Evolutionary conservation across 1,140 invertebrate species (phyloP).

Genomic region (Drosophila miranda): DNA sequence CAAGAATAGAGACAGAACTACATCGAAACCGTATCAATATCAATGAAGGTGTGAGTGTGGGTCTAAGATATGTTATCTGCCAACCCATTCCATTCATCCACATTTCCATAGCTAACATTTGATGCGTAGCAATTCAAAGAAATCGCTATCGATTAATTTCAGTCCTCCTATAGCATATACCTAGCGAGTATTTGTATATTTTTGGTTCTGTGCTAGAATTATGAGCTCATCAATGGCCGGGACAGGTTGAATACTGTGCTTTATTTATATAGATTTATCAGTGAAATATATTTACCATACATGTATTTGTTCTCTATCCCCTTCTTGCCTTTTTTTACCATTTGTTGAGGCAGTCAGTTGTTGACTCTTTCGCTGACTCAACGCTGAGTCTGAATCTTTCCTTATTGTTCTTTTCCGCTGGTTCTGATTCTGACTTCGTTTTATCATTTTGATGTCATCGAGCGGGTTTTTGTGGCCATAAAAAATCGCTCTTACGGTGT

Average conservation of each 20-base stretch:
- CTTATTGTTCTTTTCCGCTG: constrained; percentile 30
- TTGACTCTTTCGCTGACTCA: constrained; percentile 58
- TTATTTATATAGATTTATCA: constrained; percentile 37
- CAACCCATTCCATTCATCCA: not conserved
- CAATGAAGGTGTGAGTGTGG: constrained; percentile 40
- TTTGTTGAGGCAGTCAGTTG: constrained; percentile 61
- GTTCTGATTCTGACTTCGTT: constrained; percentile 42
- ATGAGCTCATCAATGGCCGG: constrained; percentile 49
- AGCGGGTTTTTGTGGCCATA: constrained; percentile 60
- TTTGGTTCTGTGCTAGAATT: constrained; percentile 14
- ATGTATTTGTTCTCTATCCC: constrained; percentile 1
- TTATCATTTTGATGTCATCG: constrained; percentile 63
- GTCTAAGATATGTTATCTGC: constrained; percentile 59
- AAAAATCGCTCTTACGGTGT: constrained; percentile 54
- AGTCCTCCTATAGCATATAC: constrained; percentile 6
- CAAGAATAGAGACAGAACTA: constrained; percentile 27
- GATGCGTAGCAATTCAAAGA: constrained; percentile 25
- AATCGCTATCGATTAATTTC: constrained; percentile 16
- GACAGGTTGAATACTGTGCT: constrained; percentile 31
- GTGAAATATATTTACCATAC: constrained; percentile 25
- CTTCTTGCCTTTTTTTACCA: constrained; percentile 24
- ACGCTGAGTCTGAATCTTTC: constrained; percentile 7
- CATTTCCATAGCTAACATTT: constrained; percentile 9
- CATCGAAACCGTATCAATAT: constrained; percentile 21
- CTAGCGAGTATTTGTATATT: constrained; percentile 27